Conservation (phyloP, 2,113 vertebrate genomes). For the Colistium nudipinnis region DNA sequence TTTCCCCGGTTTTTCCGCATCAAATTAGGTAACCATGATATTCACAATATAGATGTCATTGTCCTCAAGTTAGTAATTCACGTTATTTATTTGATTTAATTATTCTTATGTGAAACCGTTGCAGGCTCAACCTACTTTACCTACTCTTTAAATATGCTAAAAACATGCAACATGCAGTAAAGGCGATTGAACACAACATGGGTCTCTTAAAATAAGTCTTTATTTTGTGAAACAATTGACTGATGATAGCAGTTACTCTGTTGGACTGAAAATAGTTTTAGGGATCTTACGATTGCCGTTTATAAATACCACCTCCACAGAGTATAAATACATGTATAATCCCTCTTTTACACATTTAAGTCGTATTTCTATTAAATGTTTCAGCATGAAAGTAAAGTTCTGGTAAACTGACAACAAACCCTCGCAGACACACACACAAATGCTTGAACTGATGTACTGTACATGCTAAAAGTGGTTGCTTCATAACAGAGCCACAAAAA, state of each 20-base stretch:
- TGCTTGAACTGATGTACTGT: slow-evolving; percentile 38
- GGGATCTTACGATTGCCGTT: slow-evolving; percentile 65
- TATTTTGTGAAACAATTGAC: slow-evolving; percentile 81
- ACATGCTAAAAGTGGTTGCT: slow-evolving; percentile 67
- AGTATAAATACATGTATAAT: slow-evolving; percentile 81
- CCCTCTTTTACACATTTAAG: slow-evolving; percentile 71
- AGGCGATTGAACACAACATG: background rate
- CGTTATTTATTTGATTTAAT: too few species aligned
- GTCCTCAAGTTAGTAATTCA: too few species aligned
- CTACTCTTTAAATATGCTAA: too few species aligned
- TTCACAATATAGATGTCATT: background rate
- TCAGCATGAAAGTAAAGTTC: slow-evolving; percentile 64
- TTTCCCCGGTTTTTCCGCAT: too few species aligned
- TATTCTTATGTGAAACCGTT: too few species aligned
- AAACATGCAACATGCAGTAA: background rate
- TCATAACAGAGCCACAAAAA: slow-evolving; percentile 45
- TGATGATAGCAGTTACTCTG: slow-evolving; percentile 72
- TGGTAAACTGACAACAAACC: slow-evolving; percentile 64
- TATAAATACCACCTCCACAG: slow-evolving; percentile 79
- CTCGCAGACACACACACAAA: slow-evolving; percentile 50
- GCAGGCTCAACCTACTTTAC: too few species aligned
- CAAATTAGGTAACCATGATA: too few species aligned
- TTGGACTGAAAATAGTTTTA: slow-evolving; percentile 67
- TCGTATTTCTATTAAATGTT: slow-evolving; percentile 63
- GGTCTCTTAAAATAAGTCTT: slow-evolving; percentile 81